Conservation (phyloP, 2,888 invertebrate genomes). For the Acanthosepion esculentum region DNA sequence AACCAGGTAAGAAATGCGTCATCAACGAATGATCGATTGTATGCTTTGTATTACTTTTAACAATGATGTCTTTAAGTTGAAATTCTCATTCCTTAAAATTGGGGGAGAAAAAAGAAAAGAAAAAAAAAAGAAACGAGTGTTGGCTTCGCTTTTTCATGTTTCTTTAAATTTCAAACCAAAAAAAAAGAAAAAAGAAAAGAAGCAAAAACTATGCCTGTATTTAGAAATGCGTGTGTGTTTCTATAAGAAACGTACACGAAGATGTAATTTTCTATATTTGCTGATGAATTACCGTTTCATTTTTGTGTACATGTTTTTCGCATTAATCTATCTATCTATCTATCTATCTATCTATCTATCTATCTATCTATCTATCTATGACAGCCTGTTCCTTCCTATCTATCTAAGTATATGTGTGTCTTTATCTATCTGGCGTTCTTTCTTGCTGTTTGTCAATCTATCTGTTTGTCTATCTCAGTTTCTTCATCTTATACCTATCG, state of each 20-base stretch:
- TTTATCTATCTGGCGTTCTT: neutral
- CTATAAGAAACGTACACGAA: too few relatives aligned
- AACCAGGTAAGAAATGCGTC: conserved; percentile 83
- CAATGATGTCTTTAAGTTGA: too few relatives aligned
- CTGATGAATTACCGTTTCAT: too few relatives aligned
- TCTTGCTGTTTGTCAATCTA: neutral
- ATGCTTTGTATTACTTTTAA: neutral
- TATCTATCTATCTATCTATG: too few relatives aligned
- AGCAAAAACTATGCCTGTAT: too few relatives aligned
- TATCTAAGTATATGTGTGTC: neutral
- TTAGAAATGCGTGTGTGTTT: too few relatives aligned
- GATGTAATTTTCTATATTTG: too few relatives aligned
- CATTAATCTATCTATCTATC: neutral
- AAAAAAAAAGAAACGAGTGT: neutral
- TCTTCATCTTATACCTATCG: too few relatives aligned
- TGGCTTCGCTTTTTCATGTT: neutral
- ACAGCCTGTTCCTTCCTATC: too few relatives aligned
- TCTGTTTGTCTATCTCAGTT: too few relatives aligned
- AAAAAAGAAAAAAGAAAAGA: neutral
- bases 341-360: neutral
- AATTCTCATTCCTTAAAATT: neutral
- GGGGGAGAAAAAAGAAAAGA: neutral
- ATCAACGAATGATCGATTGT: neutral
- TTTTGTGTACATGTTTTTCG: too few relatives aligned
- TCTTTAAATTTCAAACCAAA: neutral